A percentile compares a stretch with the other conserved stretches of the same genome.
These are phyloP conservation scores for Myiothlypis chrysogaster DNA, from an alignment of 2,797 vertebrate species.

Conservation along the genomic window DNA sequence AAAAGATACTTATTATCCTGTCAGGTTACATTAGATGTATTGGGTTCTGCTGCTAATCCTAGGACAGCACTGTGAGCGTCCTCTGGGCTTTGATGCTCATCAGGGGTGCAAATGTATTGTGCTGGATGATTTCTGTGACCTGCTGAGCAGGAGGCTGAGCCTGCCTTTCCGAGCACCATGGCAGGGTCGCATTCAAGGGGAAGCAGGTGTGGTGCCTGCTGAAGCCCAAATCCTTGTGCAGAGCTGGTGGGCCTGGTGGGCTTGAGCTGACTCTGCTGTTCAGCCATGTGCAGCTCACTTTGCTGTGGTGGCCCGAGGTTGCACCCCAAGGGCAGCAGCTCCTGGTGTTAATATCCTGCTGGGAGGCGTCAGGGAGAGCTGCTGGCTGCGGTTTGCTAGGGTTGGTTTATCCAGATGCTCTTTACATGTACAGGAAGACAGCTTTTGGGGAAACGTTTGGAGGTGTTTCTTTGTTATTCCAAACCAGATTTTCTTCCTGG, in stretches of 20 bases:
- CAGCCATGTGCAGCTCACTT: rapidly evolving
- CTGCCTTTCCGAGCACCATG: neutral
- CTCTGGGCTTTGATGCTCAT: neutral
- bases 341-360: neutral
- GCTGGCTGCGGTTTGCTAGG: neutral
- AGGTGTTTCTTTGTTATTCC: neutral
- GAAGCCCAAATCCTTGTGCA: neutral
- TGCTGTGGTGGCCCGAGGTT: neutral
- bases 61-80: neutral
- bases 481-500: neutral
- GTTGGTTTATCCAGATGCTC: neutral
- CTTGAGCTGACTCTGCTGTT: neutral
- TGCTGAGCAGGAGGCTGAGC: neutral
- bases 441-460: neutral
- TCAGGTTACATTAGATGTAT: neutral
- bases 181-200: rapidly evolving
- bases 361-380: neutral
- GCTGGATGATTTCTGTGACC: neutral
- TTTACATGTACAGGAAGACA: neutral
- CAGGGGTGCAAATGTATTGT: rapidly evolving
- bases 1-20: neutral
- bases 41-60: neutral
- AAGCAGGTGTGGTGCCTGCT: neutral
- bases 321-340: rapidly evolving
- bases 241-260: neutral